A percentile compares a stretch with the other conserved stretches of the same genome.
These are phyloP conservation scores for Macheiramphus alcinus DNA, from an alignment of 2,113 vertebrate genomes.

Conservation along the genomic window DNA sequence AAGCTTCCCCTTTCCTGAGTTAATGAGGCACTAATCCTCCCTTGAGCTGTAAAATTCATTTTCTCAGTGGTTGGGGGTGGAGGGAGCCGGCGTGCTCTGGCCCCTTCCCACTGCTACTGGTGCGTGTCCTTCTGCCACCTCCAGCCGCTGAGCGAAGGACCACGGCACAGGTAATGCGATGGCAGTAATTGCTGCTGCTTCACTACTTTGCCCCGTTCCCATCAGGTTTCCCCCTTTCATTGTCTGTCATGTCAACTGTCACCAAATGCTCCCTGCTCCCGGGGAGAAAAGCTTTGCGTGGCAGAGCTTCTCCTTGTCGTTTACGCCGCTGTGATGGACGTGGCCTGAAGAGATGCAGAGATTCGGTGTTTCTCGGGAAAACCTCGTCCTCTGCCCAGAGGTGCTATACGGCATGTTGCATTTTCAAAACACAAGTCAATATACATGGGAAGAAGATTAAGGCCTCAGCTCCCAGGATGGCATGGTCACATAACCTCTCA, in stretches of 20 bases:
- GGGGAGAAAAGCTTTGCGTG: not conserved
- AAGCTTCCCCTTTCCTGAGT: not conserved
- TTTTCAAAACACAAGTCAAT: not conserved
- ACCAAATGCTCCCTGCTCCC: not conserved
- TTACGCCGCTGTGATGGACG: fast-evolving
- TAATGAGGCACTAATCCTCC: constrained; percentile 16
- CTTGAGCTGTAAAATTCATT: constrained; percentile 5
- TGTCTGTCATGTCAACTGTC: not conserved
- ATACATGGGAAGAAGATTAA: fast-evolving
- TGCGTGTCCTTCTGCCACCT: not conserved
- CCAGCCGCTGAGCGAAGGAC: not conserved
- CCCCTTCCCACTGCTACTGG: not conserved
- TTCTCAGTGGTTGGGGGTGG: not conserved
- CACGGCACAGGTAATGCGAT: not conserved
- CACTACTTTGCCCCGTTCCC: not conserved
- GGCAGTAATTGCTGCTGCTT: not conserved
- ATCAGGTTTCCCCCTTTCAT: not conserved
- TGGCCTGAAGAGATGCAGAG: not conserved
- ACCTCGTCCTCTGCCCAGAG: not conserved
- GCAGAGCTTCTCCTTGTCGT: not conserved
- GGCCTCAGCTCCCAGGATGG: fast-evolving
- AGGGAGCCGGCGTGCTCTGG: not conserved
- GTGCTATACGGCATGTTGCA: fast-evolving
- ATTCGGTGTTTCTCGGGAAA: not conserved
- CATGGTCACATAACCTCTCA: not conserved